phyloP scores from a whole-genome alignment of 2,888 invertebrate species.

The Muscina levida region DNA sequence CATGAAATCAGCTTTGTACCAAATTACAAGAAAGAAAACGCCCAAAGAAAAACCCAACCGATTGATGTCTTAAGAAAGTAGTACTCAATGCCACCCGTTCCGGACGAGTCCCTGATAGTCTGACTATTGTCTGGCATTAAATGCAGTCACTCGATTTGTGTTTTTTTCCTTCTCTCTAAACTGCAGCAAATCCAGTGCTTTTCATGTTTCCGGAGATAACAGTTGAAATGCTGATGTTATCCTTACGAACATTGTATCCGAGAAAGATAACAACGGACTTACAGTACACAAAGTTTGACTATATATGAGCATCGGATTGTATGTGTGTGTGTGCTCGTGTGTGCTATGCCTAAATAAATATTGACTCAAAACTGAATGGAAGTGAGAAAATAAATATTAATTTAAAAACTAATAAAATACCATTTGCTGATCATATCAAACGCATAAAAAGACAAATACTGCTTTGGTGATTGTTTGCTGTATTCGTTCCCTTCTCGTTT shows the following conservation, averaged over 20 bases:
- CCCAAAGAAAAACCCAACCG: neutral
- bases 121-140: neutral
- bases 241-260: conserved; percentile 20
- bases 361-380: conserved; percentile 49
- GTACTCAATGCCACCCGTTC: neutral
- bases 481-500: no score
- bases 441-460: neutral
- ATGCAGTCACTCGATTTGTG: neutral
- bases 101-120: neutral
- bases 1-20: conserved; percentile 20
- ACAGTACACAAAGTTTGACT: conserved; percentile 9
- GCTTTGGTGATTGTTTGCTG: neutral
- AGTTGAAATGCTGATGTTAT: conserved; percentile 38
- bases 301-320: neutral
- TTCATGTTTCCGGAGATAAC: conserved; percentile 39
- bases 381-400: conserved; percentile 62
- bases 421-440: conserved; percentile 53
- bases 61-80: conserved; percentile 14
- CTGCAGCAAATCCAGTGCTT: conserved; percentile 36
- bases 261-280: conserved; percentile 33
- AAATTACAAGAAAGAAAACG: conserved; percentile 15
- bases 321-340: neutral
- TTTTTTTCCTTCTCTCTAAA: conserved; percentile 5
- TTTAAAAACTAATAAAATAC: conserved; percentile 61
- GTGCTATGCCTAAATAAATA: conserved; percentile 56